Conservation (phyloP, 2,113 vertebrate species). For the Callopanchax toddi region DNA sequence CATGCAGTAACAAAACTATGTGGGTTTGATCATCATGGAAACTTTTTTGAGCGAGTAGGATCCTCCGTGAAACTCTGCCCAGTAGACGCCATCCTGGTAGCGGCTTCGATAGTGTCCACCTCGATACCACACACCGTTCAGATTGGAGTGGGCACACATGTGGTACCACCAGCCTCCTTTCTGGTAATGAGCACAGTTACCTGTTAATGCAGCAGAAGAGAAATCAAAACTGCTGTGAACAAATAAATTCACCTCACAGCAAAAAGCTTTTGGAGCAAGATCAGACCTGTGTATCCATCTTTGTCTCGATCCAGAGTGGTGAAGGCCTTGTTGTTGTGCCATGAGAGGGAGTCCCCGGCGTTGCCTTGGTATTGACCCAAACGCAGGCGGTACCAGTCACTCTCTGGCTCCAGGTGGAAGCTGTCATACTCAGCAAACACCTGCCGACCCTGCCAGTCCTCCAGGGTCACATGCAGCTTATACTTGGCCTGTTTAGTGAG, state of each 20-base stretch:
- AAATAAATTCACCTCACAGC: not conserved
- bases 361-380: conserved; percentile 87
- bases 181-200: conserved; percentile 91
- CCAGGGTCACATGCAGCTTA: conserved; percentile 83
- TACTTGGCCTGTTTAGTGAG: conserved; percentile 83
- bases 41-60: conserved; percentile 89
- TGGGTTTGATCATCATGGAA: conserved; percentile 87
- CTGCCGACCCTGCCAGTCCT: conserved; percentile 88
- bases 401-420: conserved; percentile 87
- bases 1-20: not conserved
- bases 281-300: conserved; percentile 86
- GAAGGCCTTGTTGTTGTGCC: conserved; percentile 92
- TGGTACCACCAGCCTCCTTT: conserved; percentile 95
- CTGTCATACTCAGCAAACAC: conserved; percentile 85
- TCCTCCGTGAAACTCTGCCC: conserved; percentile 89
- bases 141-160: conserved; percentile 91
- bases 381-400: conserved; percentile 86
- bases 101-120: conserved; percentile 90
- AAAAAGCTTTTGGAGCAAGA: not conserved
- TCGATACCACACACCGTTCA: conserved; percentile 90
- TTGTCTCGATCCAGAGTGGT: conserved; percentile 89
- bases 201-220: conserved; percentile 61
- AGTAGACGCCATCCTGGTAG: conserved; percentile 92
- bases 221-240: not conserved
- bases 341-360: conserved; percentile 90